Percentiles rank a stretch among this genome's conserved stretches.
These are phyloP conservation scores for Holotrichia oblita DNA, from an alignment of 1,140 invertebrate genomes.

Conservation along the genomic window DNA sequence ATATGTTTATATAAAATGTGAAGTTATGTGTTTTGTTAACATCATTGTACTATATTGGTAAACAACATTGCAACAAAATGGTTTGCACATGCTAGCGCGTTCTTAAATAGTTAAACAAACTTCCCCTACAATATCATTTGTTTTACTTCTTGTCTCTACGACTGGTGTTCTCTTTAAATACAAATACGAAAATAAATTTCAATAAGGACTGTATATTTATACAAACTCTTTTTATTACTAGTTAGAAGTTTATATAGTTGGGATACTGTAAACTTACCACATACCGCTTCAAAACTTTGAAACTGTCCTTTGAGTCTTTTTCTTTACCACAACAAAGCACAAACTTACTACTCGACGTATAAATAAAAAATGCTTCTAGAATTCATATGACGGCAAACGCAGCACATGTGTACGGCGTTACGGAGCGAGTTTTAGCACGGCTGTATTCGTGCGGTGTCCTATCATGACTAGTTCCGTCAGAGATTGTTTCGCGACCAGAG, in stretches of 20 bases:
- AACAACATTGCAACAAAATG: too few species aligned
- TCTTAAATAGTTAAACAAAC: too few species aligned
- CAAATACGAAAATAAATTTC: conserved; percentile 18
- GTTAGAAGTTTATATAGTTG: conserved; percentile 16
- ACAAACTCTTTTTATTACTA: conserved; percentile 8
- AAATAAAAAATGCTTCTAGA: conserved; percentile 15
- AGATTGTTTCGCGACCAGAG: not conserved
- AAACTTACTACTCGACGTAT: conserved; percentile 21
- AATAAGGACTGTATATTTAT: not conserved
- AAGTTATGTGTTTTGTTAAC: too few species aligned
- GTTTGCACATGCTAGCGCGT: too few species aligned
- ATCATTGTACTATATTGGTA: too few species aligned
- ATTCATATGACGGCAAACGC: conserved; percentile 20
- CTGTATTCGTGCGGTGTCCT: not conserved
- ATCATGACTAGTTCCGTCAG: not conserved
- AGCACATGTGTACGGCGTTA: conserved; percentile 19
- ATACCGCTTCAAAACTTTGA: conserved; percentile 17
- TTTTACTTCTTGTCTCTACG: too few species aligned
- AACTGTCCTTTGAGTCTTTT: conserved; percentile 20
- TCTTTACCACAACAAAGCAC: conserved; percentile 19
- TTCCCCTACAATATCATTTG: too few species aligned
- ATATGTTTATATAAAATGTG: too few species aligned
- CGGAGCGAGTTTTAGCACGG: conserved; percentile 21
- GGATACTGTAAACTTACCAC: conserved; percentile 26
- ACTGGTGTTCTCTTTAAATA: not conserved